Base-by-base conservation (phyloP, 2,797 vertebrate genomes). In the Lates japonicus region DNA sequence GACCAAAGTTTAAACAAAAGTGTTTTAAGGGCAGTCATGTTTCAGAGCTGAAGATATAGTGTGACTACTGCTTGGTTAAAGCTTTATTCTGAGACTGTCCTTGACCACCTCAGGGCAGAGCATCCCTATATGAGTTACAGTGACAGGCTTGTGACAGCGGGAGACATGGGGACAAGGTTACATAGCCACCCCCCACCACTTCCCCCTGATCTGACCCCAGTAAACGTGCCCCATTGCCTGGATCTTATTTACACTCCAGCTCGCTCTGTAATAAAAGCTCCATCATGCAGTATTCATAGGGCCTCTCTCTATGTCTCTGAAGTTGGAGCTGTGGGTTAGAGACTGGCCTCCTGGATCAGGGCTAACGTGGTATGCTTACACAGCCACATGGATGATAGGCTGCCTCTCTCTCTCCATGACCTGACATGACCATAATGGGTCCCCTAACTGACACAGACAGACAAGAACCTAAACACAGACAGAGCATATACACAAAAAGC, bases 221-320 rank as follows among this genome's bases (percentile, higher is more conserved):
- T 96, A 96, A 96, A 89, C 78, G 93, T 88, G 90, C 90, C 87
- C 89, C 94, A 90, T 93, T 87, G 88, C 91, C 90, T 90, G 79
- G 90, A 94, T 95, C 92, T 94, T 93, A 93, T 93, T 95, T 95
- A 95, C 90, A 93, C 89, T 91, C 90, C 64, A 95, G 92, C 90
- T 91, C 41, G 78, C 79, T 66, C 90, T 74, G 92, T 94, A 94
- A 93, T 93, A 92, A 96, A 95, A 90, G 90, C 90, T 90, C 85
- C 41, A 92, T 94, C 95, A 95, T 95, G 94, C 94, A 95, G 92
- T 96, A 94, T 95, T 94, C 94, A 95, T 93, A 87, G 85, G 63
- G 71, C 77, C 91, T 88, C 92, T 92, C 88, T 83, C 82, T 10
- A 79, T 93, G 85, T 85, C 90, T 92, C 84, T 88, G 73, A 86